Conservation (phyloP, 1,140 invertebrate genomes). For the Ruditapes philippinarum region DNA sequence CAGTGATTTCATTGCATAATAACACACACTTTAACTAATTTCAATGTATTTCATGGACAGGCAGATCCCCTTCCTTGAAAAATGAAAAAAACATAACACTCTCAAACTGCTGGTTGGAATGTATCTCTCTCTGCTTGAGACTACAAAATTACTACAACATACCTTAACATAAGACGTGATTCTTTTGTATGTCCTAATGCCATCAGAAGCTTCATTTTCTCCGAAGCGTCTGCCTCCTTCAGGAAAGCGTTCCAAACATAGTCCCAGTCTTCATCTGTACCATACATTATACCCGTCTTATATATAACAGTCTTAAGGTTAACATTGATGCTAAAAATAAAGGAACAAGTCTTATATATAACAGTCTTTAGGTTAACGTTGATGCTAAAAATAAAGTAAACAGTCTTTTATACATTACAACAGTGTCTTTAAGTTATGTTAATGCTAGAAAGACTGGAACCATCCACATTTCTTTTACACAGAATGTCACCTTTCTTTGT, state of each 20-base stretch:
- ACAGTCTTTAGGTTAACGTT: slow-evolving; percentile 55
- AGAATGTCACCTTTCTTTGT: too few relatives aligned
- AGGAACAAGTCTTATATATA: slow-evolving; percentile 38
- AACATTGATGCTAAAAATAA: slow-evolving; percentile 39
- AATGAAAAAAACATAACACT: too few relatives aligned
- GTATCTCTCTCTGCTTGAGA: too few relatives aligned
- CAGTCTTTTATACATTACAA: slow-evolving; percentile 37
- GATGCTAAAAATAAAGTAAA: slow-evolving; percentile 36
- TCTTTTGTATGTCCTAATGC: slow-evolving; percentile 49
- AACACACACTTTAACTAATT: too few relatives aligned
- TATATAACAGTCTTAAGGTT: slow-evolving; percentile 60
- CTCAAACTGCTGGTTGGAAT: too few relatives aligned
- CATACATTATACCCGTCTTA: slow-evolving; percentile 49
- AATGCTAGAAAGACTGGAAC: slow-evolving; percentile 48
- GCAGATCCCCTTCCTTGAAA: too few relatives aligned
- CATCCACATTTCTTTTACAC: too few relatives aligned
- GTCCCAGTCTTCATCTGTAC: slow-evolving; percentile 57
- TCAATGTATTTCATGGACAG: too few relatives aligned
- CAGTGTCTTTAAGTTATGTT: slow-evolving; percentile 61
- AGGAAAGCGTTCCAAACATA: slow-evolving; percentile 35
- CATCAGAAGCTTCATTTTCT: slow-evolving; percentile 45
- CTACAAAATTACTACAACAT: too few relatives aligned
- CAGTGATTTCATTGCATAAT: too few relatives aligned
- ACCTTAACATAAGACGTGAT: slow-evolving; percentile 49
- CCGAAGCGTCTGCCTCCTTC: slow-evolving; percentile 17